Base-by-base conservation (phyloP, 1,140 invertebrate genomes). In the Uloborus diversus region DNA sequence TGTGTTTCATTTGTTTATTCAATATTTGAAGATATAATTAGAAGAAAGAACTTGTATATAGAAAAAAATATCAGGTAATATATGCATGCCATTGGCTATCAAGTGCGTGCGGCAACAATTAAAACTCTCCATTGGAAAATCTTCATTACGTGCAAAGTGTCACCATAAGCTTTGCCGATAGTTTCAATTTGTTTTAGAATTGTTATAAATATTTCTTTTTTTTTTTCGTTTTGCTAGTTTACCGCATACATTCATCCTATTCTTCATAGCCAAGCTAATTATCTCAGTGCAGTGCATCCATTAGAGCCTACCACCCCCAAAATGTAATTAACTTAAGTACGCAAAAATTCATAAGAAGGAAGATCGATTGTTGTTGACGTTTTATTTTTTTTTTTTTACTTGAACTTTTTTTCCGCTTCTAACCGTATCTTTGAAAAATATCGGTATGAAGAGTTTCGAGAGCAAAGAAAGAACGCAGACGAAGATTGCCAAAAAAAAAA, bases 251-350 rank as follows among this genome's bases (percentile, higher is more conserved):
- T 66, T 61, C 57, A 66, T 66, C 73, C 51, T 51, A 75, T 75
- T 78, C 62, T 78, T 78, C 61, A 78, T 78, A 35, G 33, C 30
- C 28, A 32, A 27, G 25, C 73, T 78, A 62, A 78, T 78, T 78
- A 78, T 78, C 61, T 57, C 73, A 62, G 28, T 78, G 47, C 73
- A 64, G 42, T 61, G 57, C 71, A 59, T 75, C 71, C 71, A 78
- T 78, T 78, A 78, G 35, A 47, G 73, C 49, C 66, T 59, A 27
- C 71, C 71, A 27, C 57, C 71, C n/a, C 70, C 61, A n/a, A 66
- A 78, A 78, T 66, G 73, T 78, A 78, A 78, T 78, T 78, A 78
- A 66, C 73, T 78, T 78, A 78, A 78, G 73, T 78, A 78, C 49
- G 62, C 73, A 66, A 78, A 75, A 78, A 78, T 78, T 78, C 73